Base-by-base conservation (phyloP, 2,797 vertebrate species). In the Otolemur crassicaudatus region DNA sequence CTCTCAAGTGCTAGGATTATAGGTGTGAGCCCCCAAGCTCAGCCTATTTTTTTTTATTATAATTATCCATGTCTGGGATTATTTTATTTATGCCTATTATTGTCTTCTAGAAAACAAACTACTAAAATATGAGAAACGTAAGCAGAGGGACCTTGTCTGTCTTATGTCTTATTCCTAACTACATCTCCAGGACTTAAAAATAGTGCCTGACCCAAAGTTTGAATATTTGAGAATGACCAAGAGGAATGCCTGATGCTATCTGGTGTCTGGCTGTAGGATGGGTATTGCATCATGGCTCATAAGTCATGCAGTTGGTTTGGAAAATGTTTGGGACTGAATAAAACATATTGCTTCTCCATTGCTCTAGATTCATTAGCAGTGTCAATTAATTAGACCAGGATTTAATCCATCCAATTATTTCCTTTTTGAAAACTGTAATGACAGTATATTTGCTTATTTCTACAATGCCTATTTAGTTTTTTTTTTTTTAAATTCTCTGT, bases 401-500 rank as follows among this genome's bases (percentile, higher is more conserved):
- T 81, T 93, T 34, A 65, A 76, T 22, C 23, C 31, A 76, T 8
- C 17, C 6, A n/a, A 5, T 43, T 13, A 82, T 67, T 72, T 49
- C 58, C 27, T 40, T 81, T 61, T 49, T n/a, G 29, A 49, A 91
- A 75, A 89, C 29, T 73, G 58, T 87, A 72, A 80, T 53, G 25
- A 63, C 16, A n/a, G 29, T 37, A 1, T 84, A 85, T 75, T 46
- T 86, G 25, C 63, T 92, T 85, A 92, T 96, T 80, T 72, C 69
- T 43, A 58, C 58, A 87, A 93, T 94, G 86, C 77, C 75, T 43
- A 8, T 53, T 90, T 49, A 53, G 29, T 31, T 80, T 31, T 19
- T 25, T 3, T 70, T 29, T 87, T 25, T 3, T 70, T 94, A 25
- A 84, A 23, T 58, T 19, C 22, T 20, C 17, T 11, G 9, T 61